These are phyloP conservation scores for Ctenodactylus gundi DNA, from an alignment of 2,113 vertebrate genomes.

Conservation along the genomic window DNA sequence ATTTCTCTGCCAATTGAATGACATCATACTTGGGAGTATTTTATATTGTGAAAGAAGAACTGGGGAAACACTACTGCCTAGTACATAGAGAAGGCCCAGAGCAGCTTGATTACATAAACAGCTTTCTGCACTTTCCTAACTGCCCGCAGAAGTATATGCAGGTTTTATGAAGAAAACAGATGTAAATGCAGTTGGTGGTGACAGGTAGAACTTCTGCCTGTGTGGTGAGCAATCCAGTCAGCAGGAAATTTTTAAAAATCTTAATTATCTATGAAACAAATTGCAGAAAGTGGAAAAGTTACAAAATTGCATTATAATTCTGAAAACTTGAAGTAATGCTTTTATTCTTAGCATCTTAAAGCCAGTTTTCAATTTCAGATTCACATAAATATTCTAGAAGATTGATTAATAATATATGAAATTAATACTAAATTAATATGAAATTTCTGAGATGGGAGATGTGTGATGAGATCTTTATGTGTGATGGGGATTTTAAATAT, in stretches of 20 bases:
- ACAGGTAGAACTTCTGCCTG: not conserved
- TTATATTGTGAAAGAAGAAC: slow-evolving; percentile 38
- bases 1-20: slow-evolving; percentile 34
- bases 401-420: not conserved
- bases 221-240: not conserved
- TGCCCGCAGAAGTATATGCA: slow-evolving; percentile 43
- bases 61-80: slow-evolving; percentile 21
- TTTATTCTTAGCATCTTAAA: not conserved
- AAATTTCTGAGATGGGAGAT: not conserved
- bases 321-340: not conserved
- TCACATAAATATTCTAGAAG: not conserved
- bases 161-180: slow-evolving; percentile 49
- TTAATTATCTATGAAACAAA: not conserved
- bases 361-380: not conserved
- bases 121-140: not conserved
- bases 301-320: not conserved
- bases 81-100: not conserved
- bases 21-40: slow-evolving; percentile 51
- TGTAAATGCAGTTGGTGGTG: not conserved
- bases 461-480: not conserved
- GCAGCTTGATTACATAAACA: not conserved
- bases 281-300: not conserved
- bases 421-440: slow-evolving; percentile 23
- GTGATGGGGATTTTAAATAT: not conserved
- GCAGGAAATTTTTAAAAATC: not conserved